These are phyloP conservation scores for Poeciliopsis retropinna DNA, from an alignment of 2,113 vertebrate species.

Conservation along the genomic window DNA sequence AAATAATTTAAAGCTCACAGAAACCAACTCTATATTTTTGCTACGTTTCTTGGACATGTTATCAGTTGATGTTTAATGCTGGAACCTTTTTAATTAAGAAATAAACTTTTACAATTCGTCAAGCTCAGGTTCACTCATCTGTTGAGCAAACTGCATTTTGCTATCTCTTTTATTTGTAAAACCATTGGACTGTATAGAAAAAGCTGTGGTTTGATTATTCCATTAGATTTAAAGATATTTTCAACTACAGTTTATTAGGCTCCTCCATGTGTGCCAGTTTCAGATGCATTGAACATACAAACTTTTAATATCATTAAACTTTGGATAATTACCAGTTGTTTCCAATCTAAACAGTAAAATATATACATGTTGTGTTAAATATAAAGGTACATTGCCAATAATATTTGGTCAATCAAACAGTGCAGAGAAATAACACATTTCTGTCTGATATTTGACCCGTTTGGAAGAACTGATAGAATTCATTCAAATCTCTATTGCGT, in stretches of 20 bases:
- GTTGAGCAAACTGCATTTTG: not conserved
- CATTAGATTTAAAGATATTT: not conserved
- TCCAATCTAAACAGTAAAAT: no score
- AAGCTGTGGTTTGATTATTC: not conserved
- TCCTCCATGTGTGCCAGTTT: no score
- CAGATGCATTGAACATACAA: no score
- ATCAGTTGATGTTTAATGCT: not conserved
- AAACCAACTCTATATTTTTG: not conserved
- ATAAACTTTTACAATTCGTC: not conserved
- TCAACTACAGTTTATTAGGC: not conserved
- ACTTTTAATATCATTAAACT: no score
- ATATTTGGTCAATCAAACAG: no score
- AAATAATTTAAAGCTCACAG: slow-evolving; percentile 8
- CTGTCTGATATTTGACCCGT: no score
- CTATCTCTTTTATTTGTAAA: not conserved
- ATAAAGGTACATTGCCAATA: no score
- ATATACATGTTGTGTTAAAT: no score
- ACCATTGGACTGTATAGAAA: not conserved
- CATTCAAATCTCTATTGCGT: no score
- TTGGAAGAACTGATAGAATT: no score
- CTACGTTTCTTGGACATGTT: not conserved
- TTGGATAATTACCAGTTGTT: no score
- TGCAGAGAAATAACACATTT: no score
- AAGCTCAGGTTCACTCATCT: not conserved
- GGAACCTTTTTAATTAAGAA: not conserved